Base-by-base conservation (phyloP, 2,888 invertebrate genomes). In the Ariolimax columbianus region DNA sequence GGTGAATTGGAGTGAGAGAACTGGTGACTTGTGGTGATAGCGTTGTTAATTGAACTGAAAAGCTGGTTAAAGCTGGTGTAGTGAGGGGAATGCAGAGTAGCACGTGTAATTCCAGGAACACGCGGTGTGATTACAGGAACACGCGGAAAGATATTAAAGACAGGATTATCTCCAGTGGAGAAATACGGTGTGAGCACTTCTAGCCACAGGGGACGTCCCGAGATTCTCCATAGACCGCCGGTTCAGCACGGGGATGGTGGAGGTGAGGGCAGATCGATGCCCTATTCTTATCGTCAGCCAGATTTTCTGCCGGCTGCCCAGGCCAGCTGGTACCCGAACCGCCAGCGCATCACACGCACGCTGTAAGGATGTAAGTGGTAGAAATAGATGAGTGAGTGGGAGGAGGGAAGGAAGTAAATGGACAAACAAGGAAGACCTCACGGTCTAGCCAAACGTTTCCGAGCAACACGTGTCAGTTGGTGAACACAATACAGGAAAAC, bases 201-300 rank as follows among this genome's bases (percentile, higher is more conserved):
- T 80, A 47, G 47, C 80, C 80, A 68, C 80, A 47, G 80, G 68
- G 33, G 47, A 47, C 47, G 40, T 38, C 63, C 43, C 23, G 19
- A 23, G 51, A 47, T 14, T 63, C 78, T 66, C 80, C n/a, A 40
- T 30, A 80, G 68, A 80, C 68, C 47, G n/a, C 40, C 43, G 38
- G 43, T 68, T 66, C 43, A n/a, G 66, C 63, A n/a, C 40, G n/a
- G 78, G 59, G 40, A 40, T 9, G 63, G 17, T 36, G 38, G 82
- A 47, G 51, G 82, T 59, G 75, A 43, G 30, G 33, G 38, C 23
- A 33, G 77, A 83, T 68, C 68, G 77, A 77, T 77, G 63, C 70
- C 72, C 47, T 55, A 11, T 72, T 82, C 81, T 82, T 82, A 82
- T 82, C 81, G 81, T 82, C 81, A 72, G 81, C 81, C 72, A 72